Base-by-base conservation (phyloP, 2,888 invertebrate species). In the Cybosia mesomella region DNA sequence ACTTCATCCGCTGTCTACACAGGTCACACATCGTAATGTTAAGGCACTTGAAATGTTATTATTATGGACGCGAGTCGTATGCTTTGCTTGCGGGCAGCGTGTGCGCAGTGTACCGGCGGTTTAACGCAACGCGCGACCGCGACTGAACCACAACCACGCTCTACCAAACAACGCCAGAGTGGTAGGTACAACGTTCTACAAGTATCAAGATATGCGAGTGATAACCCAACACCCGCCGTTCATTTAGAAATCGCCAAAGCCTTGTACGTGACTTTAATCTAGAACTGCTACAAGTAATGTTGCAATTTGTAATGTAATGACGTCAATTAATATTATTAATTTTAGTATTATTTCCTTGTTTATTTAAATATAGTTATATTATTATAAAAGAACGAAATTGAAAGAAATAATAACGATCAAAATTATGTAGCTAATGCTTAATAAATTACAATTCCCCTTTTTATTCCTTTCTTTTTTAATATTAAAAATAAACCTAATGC, bases 11-110 rank as follows among this genome's bases (percentile, higher is more conserved):
- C 72, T 63, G 75, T 70, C 79, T 75, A 65, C 79, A 79, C 70
- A 79, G 83, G 80, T 77, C 83, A 88, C n/a, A 85, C 86, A 83
- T 84, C 91, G 91, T 91, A 75, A 69, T 69, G 64, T 67, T 74
- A 70, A 68, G 64, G 60, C 73, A 75, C 76, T 65, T 63, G 72
- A 65, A 76, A 81, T 70, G 71, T 70, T 71, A 74, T 69, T 78
- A 24, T 61, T 43, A 59, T 7, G 36, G 22, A 60, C 59, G 63
- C 75, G 73, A 67, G 63, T 39, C n/a, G 18, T 18, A 18, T 18
- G n/a, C 9, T 18, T 18, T 43, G 70, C 49, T 68, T 63, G 75
- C 68, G 67, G 83, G 88, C 86, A 76, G 72, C 73, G 70, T 72
- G 66, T 72, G 66, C 68, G 61, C 67, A 72, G 57, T 62, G 72